Conservation (phyloP, 2,797 vertebrate genomes). For the Anas bahamensis region DNA sequence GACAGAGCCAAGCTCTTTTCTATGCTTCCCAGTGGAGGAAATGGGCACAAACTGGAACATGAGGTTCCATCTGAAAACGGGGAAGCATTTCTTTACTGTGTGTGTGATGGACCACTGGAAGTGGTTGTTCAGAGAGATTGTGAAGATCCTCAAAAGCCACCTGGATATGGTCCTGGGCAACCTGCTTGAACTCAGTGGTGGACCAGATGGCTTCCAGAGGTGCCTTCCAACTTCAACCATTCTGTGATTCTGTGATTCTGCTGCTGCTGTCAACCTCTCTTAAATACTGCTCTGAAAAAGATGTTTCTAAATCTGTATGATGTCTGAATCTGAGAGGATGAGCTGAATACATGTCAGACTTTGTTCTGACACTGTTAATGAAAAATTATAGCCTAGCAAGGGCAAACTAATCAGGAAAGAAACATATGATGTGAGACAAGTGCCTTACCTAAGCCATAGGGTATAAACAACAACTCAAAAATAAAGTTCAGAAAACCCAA, state of each 20-base stretch:
- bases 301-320: not conserved
- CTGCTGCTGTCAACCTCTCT: not conserved
- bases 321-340: not conserved
- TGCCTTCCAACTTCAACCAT: not conserved
- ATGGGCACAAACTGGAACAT: not conserved
- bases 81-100: not conserved
- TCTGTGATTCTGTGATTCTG: not conserved
- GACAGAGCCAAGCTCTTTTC: not conserved
- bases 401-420: not conserved
- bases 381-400: not conserved
- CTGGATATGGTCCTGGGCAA: not conserved
- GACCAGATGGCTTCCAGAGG: not conserved
- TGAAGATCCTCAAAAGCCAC: not conserved
- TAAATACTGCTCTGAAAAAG: not conserved
- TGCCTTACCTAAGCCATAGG: not conserved
- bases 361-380: not conserved
- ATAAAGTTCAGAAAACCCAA: not conserved
- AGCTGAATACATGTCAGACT: not conserved
- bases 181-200: not conserved
- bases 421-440: accelerated
- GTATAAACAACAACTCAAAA: not conserved
- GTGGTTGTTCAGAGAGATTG: not conserved
- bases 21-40: not conserved
- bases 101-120: not conserved
- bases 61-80: not conserved